These are phyloP conservation scores for Hexactinellida sp. DNA, from an alignment of 37 sponge, comb jelly and placozoan species.

Conservation along the genomic window DNA sequence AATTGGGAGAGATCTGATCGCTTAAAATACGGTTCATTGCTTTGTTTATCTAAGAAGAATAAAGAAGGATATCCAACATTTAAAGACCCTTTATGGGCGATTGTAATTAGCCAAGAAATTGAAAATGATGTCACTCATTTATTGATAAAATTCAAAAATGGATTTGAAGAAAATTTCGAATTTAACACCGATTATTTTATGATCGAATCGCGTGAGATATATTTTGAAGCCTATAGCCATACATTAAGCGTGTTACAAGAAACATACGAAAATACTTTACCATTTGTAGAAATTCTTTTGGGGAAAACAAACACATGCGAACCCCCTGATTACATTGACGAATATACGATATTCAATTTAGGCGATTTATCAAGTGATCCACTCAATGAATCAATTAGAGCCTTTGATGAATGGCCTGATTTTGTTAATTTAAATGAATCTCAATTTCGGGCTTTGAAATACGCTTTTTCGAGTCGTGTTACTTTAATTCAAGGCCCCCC, in stretches of 20 bases:
- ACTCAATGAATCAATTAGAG: background rate
- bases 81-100: constrained; percentile 35
- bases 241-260: constrained; percentile 37
- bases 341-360: background rate
- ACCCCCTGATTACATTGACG: background rate
- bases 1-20: constrained; percentile 67
- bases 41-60: constrained; percentile 53
- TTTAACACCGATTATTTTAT: constrained; percentile 31
- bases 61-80: constrained; percentile 35
- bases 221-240: constrained; percentile 82
- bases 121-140: background rate
- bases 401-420: background rate
- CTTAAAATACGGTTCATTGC: constrained; percentile 64
- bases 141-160: background rate
- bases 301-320: background rate
- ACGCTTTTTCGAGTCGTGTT: constrained; percentile 50
- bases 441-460: constrained; percentile 48
- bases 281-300: background rate
- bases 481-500: constrained; percentile 94
- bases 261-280: constrained; percentile 1
- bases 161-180: background rate
- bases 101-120: constrained; percentile 41
- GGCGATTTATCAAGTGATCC: background rate
- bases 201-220: constrained; percentile 66
- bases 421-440: constrained; percentile 33